Evolutionary conservation across 2,797 vertebrate genomes (phyloP), one percentile per base, ranked within the genome.

Genomic region (Eleutherodactylus coqui): DNA sequence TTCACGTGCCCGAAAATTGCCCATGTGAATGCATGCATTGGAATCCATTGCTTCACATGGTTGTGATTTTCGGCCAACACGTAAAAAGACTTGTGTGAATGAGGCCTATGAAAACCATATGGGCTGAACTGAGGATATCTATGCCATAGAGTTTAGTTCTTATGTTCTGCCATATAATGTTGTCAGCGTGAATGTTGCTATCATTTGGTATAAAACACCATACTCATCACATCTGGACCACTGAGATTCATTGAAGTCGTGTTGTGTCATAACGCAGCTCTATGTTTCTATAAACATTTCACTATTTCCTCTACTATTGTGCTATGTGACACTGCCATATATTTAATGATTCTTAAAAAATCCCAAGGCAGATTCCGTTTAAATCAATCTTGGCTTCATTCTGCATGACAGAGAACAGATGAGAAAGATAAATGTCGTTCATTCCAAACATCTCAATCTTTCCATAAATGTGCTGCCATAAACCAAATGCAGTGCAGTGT

Each of bases 281-380:
- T 73, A 43, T 32, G n/a, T 43, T 83, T 36, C 67, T 58, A 73
- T 58, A 73, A 83, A 81, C 58, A 83, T 72, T 41, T 53, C 38
- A 82, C 47, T 70, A 55, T 72, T 51, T 73, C 49, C 34, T 58
- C 21, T 41, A 51, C 43, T 67, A 41, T 34, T 29, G 64, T 27
- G 36, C 51, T 43, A 83, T 51, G 14, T 43, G 69, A 83, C 81
- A 83, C 34, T 21, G 41, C 69, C 67, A 83, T 83, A 73, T 53
- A 83, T 83, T 83, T 83, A 73, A 83, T 83, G 67, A 73, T 83
- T 34, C 80, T 72, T 55, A 72, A 83, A 24, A 83, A 83, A 82
- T 73, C 80, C 69, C 69, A 83, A 73, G 51, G 81, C 49, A 43
- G 16, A 58, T 83, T 60, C 45, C 14, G 47, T 16, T 73, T 72